Percentiles rank a stretch among this genome's conserved stretches.
Evolutionary conservation across 2,888 invertebrate species (phyloP).

Genomic region (Julus scandinavius): DNA sequence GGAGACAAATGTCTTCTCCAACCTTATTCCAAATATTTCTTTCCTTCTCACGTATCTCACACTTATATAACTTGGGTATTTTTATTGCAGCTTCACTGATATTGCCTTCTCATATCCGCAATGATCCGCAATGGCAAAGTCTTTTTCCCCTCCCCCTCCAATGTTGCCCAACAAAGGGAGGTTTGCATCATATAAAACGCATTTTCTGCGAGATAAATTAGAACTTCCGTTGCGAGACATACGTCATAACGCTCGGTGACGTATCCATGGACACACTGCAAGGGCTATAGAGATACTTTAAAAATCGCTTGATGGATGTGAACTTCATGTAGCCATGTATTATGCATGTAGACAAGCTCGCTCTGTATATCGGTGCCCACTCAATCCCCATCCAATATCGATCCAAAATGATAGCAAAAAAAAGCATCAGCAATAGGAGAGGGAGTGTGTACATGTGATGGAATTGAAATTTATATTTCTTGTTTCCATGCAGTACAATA

Average conservation of each 20-base stretch:
- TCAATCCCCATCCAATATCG: neutral
- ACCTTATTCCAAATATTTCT: neutral
- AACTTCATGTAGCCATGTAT: conserved; percentile 39
- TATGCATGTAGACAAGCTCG: conserved; percentile 18
- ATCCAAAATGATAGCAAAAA: neutral
- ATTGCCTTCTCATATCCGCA: conserved; percentile 35
- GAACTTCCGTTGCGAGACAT: neutral
- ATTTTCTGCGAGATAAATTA: neutral
- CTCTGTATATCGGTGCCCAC: neutral
- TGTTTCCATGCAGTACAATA: neutral
- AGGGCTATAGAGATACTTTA: neutral
- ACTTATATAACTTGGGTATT: neutral
- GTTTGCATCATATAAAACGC: neutral
- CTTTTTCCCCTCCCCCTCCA: neutral
- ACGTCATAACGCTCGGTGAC: conserved; percentile 5
- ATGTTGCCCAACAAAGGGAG: neutral
- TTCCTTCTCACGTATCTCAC: neutral
- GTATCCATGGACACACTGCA: neutral
- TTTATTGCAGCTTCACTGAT: neutral
- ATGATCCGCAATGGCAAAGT: neutral
- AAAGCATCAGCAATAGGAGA: neutral
- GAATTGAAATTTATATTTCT: conserved; percentile 34
- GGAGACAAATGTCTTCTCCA: neutral
- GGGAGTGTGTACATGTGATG: neutral
- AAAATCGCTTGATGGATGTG: neutral